Percentiles rank a stretch among this genome's conserved stretches.
Evolutionary conservation across 2,797 vertebrate genomes (phyloP).

Genomic region (Gallinago stenura): DNA sequence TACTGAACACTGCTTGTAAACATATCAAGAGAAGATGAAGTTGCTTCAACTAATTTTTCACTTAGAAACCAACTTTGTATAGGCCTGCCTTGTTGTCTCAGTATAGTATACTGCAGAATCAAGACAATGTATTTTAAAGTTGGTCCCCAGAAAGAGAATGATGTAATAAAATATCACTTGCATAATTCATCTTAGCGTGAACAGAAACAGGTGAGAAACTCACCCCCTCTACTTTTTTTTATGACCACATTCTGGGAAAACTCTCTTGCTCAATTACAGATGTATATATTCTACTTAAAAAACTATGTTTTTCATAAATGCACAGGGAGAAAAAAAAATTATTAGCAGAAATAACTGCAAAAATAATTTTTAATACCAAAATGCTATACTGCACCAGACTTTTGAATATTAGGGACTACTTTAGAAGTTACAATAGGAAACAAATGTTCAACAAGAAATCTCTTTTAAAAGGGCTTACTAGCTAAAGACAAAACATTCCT

Average conservation of each 20-base stretch:
- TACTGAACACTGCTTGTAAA: neutral
- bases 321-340: neutral
- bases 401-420: neutral
- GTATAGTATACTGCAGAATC: neutral
- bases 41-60: neutral
- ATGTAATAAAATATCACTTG: neutral
- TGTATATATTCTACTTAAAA: neutral
- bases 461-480: neutral
- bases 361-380: neutral
- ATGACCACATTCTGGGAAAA: neutral
- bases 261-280: neutral
- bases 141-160: neutral
- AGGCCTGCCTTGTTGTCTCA: neutral
- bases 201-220: neutral
- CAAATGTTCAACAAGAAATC: neutral
- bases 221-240: neutral
- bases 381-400: neutral
- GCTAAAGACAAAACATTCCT: neutral
- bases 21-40: neutral
- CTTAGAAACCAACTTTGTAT: neutral
- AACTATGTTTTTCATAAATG: neutral
- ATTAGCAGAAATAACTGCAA: neutral
- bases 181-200: neutral
- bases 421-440: neutral
- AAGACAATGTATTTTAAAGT: neutral